These are phyloP conservation scores for Smutsia temminckii DNA, from an alignment of 2,797 vertebrate species.

Conservation along the genomic window DNA sequence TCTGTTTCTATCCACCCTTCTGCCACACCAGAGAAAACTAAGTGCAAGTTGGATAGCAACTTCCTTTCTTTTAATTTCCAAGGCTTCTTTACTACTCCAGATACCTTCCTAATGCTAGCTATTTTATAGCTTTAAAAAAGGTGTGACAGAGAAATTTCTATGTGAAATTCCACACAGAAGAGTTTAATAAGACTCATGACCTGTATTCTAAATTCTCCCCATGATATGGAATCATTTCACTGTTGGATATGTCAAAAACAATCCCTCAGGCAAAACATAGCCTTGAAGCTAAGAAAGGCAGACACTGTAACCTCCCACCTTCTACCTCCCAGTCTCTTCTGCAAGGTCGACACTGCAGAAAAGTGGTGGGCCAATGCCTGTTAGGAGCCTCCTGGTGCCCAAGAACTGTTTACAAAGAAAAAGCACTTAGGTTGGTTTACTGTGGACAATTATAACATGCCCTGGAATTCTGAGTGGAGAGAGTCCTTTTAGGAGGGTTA, in stretches of 20 bases:
- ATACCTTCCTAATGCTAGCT: background rate
- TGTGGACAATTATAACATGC: background rate
- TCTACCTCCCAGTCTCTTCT: background rate
- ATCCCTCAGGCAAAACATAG: slow-evolving; percentile 53
- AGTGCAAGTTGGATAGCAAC: background rate
- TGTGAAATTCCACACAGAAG: background rate
- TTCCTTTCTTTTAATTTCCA: background rate
- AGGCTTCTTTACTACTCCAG: background rate
- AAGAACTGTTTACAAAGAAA: slow-evolving; percentile 59
- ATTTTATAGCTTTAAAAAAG: background rate
- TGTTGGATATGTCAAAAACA: slow-evolving; percentile 72
- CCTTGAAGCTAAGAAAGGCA: slow-evolving; percentile 56
- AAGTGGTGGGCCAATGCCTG: background rate
- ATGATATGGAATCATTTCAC: slow-evolving; percentile 41
- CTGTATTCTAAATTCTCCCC: slow-evolving; percentile 33
- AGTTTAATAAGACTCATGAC: slow-evolving; percentile 11
- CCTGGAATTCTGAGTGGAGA: background rate
- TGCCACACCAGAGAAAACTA: background rate
- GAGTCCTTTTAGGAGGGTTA: background rate
- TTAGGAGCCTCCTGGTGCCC: slow-evolving; percentile 52
- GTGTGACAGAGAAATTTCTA: background rate
- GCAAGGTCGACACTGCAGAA: slow-evolving; percentile 10
- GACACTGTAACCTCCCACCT: slow-evolving; percentile 10
- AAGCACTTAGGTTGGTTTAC: slow-evolving; percentile 34
- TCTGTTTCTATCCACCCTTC: background rate